Base-by-base conservation (phyloP, 2,888 invertebrate genomes). In the Dynastes tityus region DNA sequence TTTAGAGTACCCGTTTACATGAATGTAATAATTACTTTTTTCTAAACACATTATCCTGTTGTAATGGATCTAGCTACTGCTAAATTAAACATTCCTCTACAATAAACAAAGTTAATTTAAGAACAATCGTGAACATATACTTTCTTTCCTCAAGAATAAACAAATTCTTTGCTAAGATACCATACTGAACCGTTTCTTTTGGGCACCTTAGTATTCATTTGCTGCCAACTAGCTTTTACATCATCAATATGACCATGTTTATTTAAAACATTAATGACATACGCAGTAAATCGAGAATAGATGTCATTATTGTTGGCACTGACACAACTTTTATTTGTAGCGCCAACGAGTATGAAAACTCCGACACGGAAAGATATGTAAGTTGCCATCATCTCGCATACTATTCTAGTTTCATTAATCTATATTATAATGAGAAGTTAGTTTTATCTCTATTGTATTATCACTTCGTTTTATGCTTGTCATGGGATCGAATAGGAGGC, bases 361-460 rank as follows among this genome's bases (percentile, higher is more conserved):
- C 61, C 29, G 40, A 45, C 73, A 16, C 61, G 22, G 5, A 13
- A 55, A 61, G 11, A 13, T 61, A 61, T 49, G 8, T 22, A 58
- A 58, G 13, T 55, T 22, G 37, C 40, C 32, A 71, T 16, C 37
- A 16, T 27, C 58, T 40, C 45, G 27, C 49, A 61, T 9, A 61
- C 61, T 74, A 61, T 61, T 27, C 73, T 61, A 74, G 63, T 80
- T 79, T 80, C 74, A 80, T 79, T 80, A 80, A 80, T 80, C 79
- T 79, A 78, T 76, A 76, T 76, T 80, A 80, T 80, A 80, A 80
- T 80, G 80, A 80, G 79, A 79, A 76, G 79, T 76, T 71, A 76
- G 65, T 79, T 79, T 80, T 80, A 80, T 80, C 79, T 80, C 70
- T 76, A 80, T 78, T 76, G 71, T 78, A 79, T 78, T 80, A 80